Conservation (phyloP, 1,140 invertebrate genomes). For the Eufriesea mexicana region DNA sequence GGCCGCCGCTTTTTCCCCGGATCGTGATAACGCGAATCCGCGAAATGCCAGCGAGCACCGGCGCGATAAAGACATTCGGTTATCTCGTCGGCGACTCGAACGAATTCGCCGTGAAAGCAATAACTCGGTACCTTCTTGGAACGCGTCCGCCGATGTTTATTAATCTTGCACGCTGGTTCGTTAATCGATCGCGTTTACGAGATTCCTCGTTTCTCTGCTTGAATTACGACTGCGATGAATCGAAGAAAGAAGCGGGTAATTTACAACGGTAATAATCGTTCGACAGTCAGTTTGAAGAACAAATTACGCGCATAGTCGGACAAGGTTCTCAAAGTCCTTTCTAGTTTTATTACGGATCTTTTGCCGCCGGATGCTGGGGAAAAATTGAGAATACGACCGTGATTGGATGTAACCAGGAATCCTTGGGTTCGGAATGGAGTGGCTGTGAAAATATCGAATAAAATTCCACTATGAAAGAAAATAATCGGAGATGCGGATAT, state of each 20-base stretch:
- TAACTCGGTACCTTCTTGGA: background rate
- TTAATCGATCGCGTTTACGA: constrained; percentile 32
- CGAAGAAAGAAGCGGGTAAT: background rate
- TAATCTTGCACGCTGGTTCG: background rate
- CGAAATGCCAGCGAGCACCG: constrained; percentile 44
- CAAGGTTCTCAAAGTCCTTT: background rate
- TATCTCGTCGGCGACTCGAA: background rate
- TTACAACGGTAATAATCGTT: background rate
- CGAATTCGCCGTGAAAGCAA: constrained; percentile 19
- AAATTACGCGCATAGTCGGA: background rate
- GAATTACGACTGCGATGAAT: background rate
- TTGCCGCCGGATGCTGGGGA: no score
- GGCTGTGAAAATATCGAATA: no score
- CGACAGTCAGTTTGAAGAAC: no score
- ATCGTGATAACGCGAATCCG: constrained; percentile 61
- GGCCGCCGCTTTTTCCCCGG: constrained; percentile 52
- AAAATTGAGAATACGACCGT: no score
- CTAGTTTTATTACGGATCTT: background rate
- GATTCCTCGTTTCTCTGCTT: background rate
- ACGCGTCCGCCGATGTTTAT: constrained; percentile 8
- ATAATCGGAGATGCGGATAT: no score
- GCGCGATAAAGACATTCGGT: constrained; percentile 4
- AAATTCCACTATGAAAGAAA: no score
- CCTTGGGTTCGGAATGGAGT: no score
- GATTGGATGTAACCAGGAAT: no score